These are phyloP conservation scores for Tenthredo mesomela DNA, from an alignment of 2,888 invertebrate species.

Conservation along the genomic window DNA sequence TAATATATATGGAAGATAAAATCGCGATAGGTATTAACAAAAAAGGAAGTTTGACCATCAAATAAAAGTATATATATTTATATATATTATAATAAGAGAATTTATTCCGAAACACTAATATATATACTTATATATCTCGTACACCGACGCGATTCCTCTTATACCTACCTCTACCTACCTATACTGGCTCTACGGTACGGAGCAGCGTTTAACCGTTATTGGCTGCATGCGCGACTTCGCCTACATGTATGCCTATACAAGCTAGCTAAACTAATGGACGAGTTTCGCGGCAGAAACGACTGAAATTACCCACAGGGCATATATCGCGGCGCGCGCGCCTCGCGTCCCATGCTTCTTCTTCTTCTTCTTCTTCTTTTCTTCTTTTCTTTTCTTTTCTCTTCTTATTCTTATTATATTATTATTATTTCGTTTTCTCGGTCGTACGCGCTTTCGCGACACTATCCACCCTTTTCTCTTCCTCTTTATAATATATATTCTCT, in stretches of 20 bases:
- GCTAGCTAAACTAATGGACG: slow-evolving; percentile 42
- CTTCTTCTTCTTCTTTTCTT: not conserved
- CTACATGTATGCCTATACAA: slow-evolving; percentile 58
- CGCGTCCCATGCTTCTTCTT: slow-evolving; percentile 53
- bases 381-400: not conserved
- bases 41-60: slow-evolving; percentile 3
- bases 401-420: not conserved
- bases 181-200: not conserved
- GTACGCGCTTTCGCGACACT: not conserved
- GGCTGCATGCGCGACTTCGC: slow-evolving; percentile 62
- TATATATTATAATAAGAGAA: not conserved
- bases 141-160: not conserved
- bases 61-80: not conserved
- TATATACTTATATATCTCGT: not conserved
- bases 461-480: not conserved
- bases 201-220: slow-evolving; percentile 43
- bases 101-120: not conserved
- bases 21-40: not conserved
- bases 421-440: not conserved
- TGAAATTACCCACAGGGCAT: slow-evolving; percentile 50
- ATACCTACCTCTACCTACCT: not conserved
- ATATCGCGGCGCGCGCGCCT: slow-evolving; percentile 57
- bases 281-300: slow-evolving; percentile 41
- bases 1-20: not conserved
- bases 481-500: not conserved